These are phyloP conservation scores for Sitophilus oryzae DNA, from an alignment of 1,140 invertebrate genomes.

Conservation along the genomic window DNA sequence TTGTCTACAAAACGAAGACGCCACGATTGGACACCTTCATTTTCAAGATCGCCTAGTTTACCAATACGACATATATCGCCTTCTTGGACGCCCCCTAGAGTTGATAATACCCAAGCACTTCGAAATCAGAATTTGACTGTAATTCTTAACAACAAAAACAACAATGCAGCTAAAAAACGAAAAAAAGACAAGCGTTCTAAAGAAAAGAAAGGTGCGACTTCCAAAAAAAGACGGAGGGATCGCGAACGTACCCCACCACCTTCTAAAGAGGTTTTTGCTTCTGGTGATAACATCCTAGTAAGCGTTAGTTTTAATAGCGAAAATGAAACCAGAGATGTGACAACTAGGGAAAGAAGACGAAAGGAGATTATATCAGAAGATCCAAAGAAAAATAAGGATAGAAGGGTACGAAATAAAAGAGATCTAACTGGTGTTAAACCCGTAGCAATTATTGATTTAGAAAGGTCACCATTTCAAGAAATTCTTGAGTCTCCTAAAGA, in stretches of 20 bases:
- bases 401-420: conserved; percentile 23
- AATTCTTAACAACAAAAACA: conserved; percentile 53
- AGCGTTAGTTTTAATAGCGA: conserved; percentile 85
- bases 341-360: conserved; percentile 46
- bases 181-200: conserved; percentile 49
- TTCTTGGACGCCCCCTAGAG: conserved; percentile 48
- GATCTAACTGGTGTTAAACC: conserved; percentile 58
- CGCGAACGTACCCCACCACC: conserved; percentile 55
- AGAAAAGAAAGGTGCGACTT: conserved; percentile 44
- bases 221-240: conserved; percentile 48
- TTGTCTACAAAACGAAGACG: conserved; percentile 24
- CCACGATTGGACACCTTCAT: conserved; percentile 40
- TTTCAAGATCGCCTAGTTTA: conserved; percentile 40
- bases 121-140: conserved; percentile 47
- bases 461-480: conserved; percentile 73
- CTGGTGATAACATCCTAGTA: conserved; percentile 85
- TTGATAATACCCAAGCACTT: conserved; percentile 31
- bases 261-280: conserved; percentile 85
- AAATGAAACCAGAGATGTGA: conserved; percentile 50
- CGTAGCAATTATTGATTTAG: conserved; percentile 78
- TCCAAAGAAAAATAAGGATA: conserved; percentile 46
- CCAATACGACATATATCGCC: conserved; percentile 29
- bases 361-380: conserved; percentile 46
- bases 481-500: conserved; percentile 71
- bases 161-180: conserved; percentile 50